Conservation (phyloP, 2,113 vertebrate species). For the Nyctereutes procyonoides region DNA sequence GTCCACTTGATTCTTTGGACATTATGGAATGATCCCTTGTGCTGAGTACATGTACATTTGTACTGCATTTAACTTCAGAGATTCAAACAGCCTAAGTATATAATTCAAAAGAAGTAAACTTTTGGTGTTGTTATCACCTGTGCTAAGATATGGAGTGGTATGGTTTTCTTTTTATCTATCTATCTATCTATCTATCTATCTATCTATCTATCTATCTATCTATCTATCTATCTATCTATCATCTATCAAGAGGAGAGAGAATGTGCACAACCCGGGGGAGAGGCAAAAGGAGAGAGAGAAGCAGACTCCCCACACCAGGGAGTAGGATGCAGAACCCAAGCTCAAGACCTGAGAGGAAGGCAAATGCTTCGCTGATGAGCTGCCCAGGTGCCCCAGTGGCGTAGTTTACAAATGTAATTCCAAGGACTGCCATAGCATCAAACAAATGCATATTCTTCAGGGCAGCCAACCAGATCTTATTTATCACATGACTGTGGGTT, state of each 20-base stretch:
- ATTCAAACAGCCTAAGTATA: background rate
- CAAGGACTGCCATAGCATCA: conserved; percentile 1
- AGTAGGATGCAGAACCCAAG: background rate
- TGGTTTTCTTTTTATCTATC: background rate
- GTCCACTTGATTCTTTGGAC: background rate
- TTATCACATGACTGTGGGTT: background rate
- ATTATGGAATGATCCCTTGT: background rate
- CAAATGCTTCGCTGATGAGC: background rate
- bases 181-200: no score
- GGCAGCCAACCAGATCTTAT: conserved; percentile 2
- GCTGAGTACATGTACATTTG: background rate
- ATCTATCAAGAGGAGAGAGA: background rate
- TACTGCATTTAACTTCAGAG: background rate
- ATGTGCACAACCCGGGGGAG: background rate
- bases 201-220: background rate
- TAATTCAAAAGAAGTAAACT: conserved; percentile 34
- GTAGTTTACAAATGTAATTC: conserved; percentile 27
- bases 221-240: background rate
- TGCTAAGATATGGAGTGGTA: background rate
- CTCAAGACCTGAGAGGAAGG: background rate
- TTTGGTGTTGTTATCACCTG: background rate
- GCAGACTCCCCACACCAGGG: background rate
- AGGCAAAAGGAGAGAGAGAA: background rate
- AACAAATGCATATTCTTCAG: background rate
- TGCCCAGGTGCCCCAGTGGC: background rate